Percentiles rank a stretch among this genome's conserved stretches.
phyloP scores from a whole-genome alignment of 2,797 vertebrate genomes.

The Spinus pinus region DNA sequence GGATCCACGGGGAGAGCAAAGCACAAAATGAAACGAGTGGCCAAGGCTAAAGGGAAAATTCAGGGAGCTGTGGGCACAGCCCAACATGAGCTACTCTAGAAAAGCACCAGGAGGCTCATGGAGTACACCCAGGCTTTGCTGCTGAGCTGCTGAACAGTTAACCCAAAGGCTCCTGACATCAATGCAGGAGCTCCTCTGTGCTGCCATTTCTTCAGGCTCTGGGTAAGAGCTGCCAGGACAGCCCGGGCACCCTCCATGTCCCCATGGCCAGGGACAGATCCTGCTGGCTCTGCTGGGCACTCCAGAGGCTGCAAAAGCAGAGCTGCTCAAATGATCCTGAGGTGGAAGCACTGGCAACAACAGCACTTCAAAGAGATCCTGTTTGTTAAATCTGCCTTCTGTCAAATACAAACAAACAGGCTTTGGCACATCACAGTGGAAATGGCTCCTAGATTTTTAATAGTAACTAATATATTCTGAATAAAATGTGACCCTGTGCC shows the following conservation, averaged over 20 bases:
- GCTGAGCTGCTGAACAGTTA: neutral
- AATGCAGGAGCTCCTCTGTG: neutral
- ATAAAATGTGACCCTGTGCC: neutral
- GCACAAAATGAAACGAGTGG: neutral
- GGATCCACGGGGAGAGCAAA: neutral
- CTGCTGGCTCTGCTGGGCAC: neutral
- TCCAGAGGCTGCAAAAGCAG: neutral
- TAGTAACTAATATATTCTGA: neutral
- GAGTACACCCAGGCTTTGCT: neutral
- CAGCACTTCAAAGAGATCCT: neutral
- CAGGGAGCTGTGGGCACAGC: neutral
- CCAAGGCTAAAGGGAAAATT: neutral
- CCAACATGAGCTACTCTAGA: neutral
- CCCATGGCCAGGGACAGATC: accelerated
- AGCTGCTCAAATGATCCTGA: neutral
- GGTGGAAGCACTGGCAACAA: neutral
- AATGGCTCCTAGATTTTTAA: neutral
- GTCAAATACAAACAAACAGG: neutral
- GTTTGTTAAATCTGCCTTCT: neutral
- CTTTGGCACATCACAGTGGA: neutral
- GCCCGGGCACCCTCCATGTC: neutral
- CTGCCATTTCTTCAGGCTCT: neutral
- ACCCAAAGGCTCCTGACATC: neutral
- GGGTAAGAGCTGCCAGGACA: neutral
- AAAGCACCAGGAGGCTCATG: neutral